A percentile compares a stretch with the other conserved stretches of the same genome.
These are phyloP conservation scores for Irena cyanogastra DNA, from an alignment of 2,113 vertebrate genomes.

Conservation along the genomic window DNA sequence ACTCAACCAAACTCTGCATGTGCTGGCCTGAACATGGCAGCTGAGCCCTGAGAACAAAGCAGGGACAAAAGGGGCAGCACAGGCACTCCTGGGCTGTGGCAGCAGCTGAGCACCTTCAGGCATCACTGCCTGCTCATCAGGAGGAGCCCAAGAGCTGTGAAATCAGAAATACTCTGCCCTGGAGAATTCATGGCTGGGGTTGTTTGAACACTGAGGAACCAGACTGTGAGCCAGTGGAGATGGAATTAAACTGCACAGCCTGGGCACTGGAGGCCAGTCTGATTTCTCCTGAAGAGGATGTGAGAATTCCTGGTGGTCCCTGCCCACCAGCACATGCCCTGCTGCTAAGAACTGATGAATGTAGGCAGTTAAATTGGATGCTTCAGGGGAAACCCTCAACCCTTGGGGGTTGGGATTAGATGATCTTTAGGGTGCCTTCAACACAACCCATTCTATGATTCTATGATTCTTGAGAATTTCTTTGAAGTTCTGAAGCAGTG, in stretches of 20 bases:
- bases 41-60: not conserved
- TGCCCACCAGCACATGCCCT: not conserved
- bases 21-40: not conserved
- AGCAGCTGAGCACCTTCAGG: not conserved
- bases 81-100: not conserved
- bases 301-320: not conserved
- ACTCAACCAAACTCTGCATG: not conserved
- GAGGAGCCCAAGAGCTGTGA: not conserved
- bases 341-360: not conserved
- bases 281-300: not conserved
- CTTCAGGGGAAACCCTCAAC: not conserved
- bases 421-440: not conserved
- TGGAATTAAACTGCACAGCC: not conserved
- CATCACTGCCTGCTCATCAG: not conserved
- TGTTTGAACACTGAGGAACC: not conserved
- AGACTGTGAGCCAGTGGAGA: not conserved
- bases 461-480: not conserved
- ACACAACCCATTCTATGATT: not conserved
- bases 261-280: not conserved
- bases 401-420: not conserved
- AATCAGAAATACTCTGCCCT: not conserved
- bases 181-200: not conserved
- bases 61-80: not conserved
- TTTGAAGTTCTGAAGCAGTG: not conserved
- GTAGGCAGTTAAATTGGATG: not conserved